A percentile compares a stretch with the other conserved stretches of the same genome.
Evolutionary conservation across 2,888 invertebrate genomes (phyloP).

Genomic region (Folsomia manolachei): DNA sequence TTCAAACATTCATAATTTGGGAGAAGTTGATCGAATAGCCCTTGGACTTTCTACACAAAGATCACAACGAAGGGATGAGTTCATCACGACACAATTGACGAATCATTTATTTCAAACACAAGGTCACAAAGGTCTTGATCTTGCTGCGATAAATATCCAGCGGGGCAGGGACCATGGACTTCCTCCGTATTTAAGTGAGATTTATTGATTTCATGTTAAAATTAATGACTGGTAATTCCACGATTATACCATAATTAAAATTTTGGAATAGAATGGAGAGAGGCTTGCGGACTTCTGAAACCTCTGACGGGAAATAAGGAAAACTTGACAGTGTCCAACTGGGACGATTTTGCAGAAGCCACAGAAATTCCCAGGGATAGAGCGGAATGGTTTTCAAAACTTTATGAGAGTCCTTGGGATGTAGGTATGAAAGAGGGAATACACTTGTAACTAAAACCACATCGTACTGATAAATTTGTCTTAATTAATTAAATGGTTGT

Average conservation of each 20-base stretch:
- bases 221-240: background rate
- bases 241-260: background rate
- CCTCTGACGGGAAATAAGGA: slow-evolving; percentile 38
- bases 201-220: background rate
- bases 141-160: slow-evolving; percentile 84
- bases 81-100: slow-evolving; percentile 74
- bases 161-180: slow-evolving; percentile 81
- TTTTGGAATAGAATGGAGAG: slow-evolving; percentile 70
- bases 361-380: slow-evolving; percentile 46
- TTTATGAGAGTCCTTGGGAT: slow-evolving; percentile 49
- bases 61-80: slow-evolving; percentile 75
- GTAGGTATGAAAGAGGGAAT: slow-evolving; percentile 32
- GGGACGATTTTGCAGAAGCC: slow-evolving; percentile 64
- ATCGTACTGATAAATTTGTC: no score
- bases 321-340: slow-evolving; percentile 59
- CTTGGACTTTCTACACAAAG: slow-evolving; percentile 75
- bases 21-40: slow-evolving; percentile 74
- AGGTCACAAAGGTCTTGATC: slow-evolving; percentile 66
- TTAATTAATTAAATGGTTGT: no score
- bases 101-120: slow-evolving; percentile 78
- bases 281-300: slow-evolving; percentile 69
- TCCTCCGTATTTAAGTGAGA: slow-evolving; percentile 64
- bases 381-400: slow-evolving; percentile 40
- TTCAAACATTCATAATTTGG: slow-evolving; percentile 67
- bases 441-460: no score